Percentiles rank a stretch among this genome's conserved stretches.
Conservation (phyloP, 2,113 vertebrate species). For the Brachyhypopomus occidentalis region DNA sequence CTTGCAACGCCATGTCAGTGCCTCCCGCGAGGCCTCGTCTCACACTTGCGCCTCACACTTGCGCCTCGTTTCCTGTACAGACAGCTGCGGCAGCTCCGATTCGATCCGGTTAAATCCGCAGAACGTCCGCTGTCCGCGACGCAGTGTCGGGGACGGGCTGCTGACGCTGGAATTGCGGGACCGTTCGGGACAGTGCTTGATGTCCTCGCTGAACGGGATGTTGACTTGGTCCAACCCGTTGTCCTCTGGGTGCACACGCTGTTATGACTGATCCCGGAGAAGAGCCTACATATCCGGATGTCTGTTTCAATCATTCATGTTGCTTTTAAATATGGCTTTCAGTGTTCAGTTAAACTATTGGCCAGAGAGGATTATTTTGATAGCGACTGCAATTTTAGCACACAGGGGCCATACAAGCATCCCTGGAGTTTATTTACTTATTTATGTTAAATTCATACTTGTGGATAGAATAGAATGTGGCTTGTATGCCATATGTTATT, state of each 20-base stretch:
- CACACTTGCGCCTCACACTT: slow-evolving; percentile 6
- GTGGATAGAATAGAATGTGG: no score
- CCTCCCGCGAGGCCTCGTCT: slow-evolving; percentile 23
- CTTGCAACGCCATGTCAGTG: slow-evolving; percentile 6
- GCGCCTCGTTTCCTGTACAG: slow-evolving; percentile 12
- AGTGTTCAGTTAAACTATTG: neutral
- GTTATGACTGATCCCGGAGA: neutral
- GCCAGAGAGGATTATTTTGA: neutral
- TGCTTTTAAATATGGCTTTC: neutral
- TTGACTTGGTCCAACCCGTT: slow-evolving; percentile 19
- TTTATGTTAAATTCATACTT: no score
- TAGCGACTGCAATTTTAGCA: neutral
- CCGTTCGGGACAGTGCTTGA: slow-evolving; percentile 14
- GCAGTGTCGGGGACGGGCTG: neutral
- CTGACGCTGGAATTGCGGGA: slow-evolving; percentile 2
- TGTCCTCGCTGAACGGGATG: slow-evolving; percentile 12
- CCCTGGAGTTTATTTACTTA: no score
- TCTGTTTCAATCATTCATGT: neutral
- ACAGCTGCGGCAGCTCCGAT: neutral
- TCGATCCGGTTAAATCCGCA: slow-evolving; percentile 37
- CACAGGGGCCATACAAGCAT: no score
- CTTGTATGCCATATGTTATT: no score
- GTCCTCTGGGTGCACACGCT: neutral
- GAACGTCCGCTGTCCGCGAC: slow-evolving; percentile 17
- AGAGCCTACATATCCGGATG: slow-evolving; percentile 24